phyloP scores from a whole-genome alignment of 1,140 invertebrate genomes.

The Procambarus clarkii region DNA sequence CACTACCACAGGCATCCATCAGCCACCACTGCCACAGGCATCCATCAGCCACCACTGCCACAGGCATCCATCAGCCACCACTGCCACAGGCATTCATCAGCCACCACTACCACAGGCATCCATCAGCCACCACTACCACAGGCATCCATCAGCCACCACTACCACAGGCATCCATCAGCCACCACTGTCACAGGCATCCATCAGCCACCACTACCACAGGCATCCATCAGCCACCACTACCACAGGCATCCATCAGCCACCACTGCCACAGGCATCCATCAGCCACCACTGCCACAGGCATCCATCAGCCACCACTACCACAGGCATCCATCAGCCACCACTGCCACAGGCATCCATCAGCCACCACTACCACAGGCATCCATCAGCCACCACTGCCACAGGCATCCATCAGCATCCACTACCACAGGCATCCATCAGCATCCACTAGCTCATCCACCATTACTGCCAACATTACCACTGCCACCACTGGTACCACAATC shows the following conservation, averaged over 20 bases:
- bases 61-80: too few species aligned
- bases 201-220: too few species aligned
- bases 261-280: background rate
- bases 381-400: background rate
- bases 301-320: constrained; percentile 6
- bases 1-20: too few species aligned
- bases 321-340: too few species aligned
- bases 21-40: too few species aligned
- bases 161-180: background rate
- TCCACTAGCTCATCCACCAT: background rate
- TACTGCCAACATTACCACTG: background rate
- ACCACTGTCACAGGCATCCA: background rate
- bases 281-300: background rate
- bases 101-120: background rate
- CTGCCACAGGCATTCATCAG: background rate
- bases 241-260: too few species aligned
- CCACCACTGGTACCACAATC: background rate
- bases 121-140: too few species aligned
- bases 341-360: too few species aligned
- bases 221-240: too few species aligned
- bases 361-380: background rate
- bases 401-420: background rate
- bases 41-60: background rate
- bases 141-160: background rate
- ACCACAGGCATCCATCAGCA: too few species aligned